These are phyloP conservation scores for Macrochelys suwanniensis DNA, from an alignment of 2,797 vertebrate genomes.

Conservation along the genomic window DNA sequence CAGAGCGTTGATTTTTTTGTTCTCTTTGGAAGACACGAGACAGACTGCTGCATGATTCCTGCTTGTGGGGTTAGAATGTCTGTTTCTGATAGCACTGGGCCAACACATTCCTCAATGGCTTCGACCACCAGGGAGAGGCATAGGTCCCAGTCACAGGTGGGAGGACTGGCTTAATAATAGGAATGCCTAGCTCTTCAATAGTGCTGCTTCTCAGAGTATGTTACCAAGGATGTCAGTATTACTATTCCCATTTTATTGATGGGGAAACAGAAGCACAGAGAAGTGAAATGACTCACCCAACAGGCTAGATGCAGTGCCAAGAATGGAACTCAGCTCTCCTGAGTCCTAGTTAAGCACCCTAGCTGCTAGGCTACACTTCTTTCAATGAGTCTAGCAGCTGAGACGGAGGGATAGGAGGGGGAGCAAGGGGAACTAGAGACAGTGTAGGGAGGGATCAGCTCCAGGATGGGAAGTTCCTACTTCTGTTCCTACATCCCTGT, in stretches of 20 bases:
- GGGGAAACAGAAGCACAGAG: background rate
- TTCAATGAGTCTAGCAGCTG: background rate
- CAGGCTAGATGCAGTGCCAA: background rate
- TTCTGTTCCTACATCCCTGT: background rate
- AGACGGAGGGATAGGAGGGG: background rate
- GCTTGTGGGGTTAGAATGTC: background rate
- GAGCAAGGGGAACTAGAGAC: background rate
- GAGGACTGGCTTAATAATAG: background rate
- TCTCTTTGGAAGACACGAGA: background rate
- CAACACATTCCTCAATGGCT: background rate
- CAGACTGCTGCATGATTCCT: background rate
- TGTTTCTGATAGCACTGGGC: background rate
- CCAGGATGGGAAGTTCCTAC: background rate
- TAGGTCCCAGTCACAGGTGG: background rate
- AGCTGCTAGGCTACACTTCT: background rate
- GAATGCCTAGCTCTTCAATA: background rate
- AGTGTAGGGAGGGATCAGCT: background rate
- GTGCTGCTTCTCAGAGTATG: background rate
- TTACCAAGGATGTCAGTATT: background rate
- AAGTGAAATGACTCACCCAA: background rate
- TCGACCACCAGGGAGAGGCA: background rate
- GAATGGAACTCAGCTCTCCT: background rate
- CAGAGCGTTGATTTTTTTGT: conserved; percentile 17
- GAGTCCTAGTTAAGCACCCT: background rate
- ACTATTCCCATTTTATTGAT: background rate